Evolutionary conservation across 2,113 vertebrate species (phyloP), one percentile per base, ranked within the genome.

Genomic region (Psittacara wagleri): DNA sequence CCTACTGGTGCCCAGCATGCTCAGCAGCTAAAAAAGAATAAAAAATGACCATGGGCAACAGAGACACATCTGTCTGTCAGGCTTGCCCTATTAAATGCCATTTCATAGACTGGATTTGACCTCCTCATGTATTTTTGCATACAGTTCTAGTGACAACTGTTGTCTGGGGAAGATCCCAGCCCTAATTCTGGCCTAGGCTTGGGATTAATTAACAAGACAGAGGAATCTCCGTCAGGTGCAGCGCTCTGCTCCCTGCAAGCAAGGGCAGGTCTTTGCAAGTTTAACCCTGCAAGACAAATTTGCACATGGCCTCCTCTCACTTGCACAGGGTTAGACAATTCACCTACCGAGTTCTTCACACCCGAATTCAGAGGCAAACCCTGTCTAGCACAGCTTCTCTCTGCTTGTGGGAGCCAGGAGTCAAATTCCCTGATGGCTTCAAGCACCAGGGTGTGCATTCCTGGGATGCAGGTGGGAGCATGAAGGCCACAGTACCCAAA

Each of bases 171-270:
- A 83, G 75, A 57, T 77, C 85, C 82, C 54, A 57, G 83, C 33
- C 59, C 89, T 52, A 80, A 74, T 93, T 86, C 68, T 90, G 69
- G 70, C 24, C 3, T 3, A 66, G 85, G 61, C 29, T 75, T 86
- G 80, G 83, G 51, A 83, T 88, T 83, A 57, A 83, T 27, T 52
- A 67, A 37, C 35, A 44, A 7, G 46, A 62, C 41, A 24, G 72
- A 74, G 61, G 88, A 92, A 92, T 94, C 85, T 25, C 23, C 6
- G 59, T 77, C 75, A 69, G 83, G 86, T 73, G 92, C 81, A 78
- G 77, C 0, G 16, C 64, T 83, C 46, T 31, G 77, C 86, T 83
- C 54, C 54, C 27, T 69, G 25, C 1, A 1, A 55, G 29, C 6
- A 3, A 86, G 62, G 69, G 51, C 87, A 91, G 68, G 64, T 57